Conservation (phyloP, 2,797 vertebrate species). For the Pelobates cultripes region DNA sequence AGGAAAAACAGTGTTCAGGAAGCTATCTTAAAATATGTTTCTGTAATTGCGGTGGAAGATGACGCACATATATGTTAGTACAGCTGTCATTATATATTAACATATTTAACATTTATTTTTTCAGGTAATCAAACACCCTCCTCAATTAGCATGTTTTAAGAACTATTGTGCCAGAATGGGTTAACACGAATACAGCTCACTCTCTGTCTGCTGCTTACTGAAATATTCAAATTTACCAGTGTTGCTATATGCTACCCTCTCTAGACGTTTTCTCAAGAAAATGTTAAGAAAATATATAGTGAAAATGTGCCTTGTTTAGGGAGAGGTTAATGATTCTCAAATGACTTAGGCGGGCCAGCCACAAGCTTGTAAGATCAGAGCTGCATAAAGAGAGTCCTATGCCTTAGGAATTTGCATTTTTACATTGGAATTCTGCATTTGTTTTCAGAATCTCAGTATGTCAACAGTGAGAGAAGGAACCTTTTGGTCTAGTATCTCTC, state of each 20-base stretch:
- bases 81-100: neutral
- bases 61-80: neutral
- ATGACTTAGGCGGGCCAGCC: neutral
- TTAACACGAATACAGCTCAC: neutral
- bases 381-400: conserved; percentile 29
- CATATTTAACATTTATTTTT: neutral
- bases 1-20: no score
- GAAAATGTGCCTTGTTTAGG: conserved; percentile 22
- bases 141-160: neutral
- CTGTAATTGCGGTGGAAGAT: neutral
- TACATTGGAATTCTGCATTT: conserved; percentile 14
- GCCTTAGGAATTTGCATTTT: conserved; percentile 19
- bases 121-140: neutral
- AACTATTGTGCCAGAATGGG: neutral
- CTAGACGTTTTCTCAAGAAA: conserved; percentile 12
- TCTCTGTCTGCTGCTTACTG: neutral
- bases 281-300: conserved; percentile 33
- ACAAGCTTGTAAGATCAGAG: conserved; percentile 5
- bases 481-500: neutral
- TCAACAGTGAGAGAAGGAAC: conserved; percentile 16
- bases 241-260: neutral
- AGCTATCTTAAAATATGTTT: neutral
- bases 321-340: conserved; percentile 17
- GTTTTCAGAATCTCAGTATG: conserved; percentile 22
- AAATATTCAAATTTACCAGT: conserved; percentile 15